Conservation (phyloP, 1,140 invertebrate species). For the Triops cancriformis region DNA sequence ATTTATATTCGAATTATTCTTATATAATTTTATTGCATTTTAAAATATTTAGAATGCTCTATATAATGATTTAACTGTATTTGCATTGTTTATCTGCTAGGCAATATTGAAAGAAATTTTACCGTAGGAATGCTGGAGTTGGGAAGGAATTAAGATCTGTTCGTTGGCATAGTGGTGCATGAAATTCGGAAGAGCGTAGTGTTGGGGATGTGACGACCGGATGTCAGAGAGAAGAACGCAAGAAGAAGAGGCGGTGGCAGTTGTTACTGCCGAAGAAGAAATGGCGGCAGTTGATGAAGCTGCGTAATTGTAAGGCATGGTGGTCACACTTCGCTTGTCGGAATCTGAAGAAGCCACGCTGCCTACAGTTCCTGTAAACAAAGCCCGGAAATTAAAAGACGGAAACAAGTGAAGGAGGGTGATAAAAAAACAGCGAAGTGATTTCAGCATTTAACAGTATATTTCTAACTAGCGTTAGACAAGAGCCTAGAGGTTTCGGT, state of each 20-base stretch:
- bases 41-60: too few species aligned
- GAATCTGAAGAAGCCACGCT: constrained; percentile 7
- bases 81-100: too few species aligned
- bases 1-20: too few species aligned
- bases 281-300: neutral
- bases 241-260: neutral
- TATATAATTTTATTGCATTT: too few species aligned
- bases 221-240: neutral
- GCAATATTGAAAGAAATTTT: neutral
- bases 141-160: neutral
- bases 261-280: neutral
- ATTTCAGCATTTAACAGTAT: too few species aligned
- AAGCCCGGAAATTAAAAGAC: neutral
- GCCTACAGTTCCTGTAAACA: constrained; percentile 14
- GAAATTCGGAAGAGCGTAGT: neutral
- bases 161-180: neutral
- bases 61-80: too few species aligned
- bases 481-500: too few species aligned
- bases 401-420: neutral
- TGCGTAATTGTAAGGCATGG: neutral
- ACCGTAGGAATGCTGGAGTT: neutral
- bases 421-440: too few species aligned
- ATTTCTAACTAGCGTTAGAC: too few species aligned
- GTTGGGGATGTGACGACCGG: neutral
- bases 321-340: neutral